A percentile compares a stretch with the other conserved stretches of the same genome.
Conservation (phyloP, 2,113 vertebrate genomes). For the Coptodon rendalli region DNA sequence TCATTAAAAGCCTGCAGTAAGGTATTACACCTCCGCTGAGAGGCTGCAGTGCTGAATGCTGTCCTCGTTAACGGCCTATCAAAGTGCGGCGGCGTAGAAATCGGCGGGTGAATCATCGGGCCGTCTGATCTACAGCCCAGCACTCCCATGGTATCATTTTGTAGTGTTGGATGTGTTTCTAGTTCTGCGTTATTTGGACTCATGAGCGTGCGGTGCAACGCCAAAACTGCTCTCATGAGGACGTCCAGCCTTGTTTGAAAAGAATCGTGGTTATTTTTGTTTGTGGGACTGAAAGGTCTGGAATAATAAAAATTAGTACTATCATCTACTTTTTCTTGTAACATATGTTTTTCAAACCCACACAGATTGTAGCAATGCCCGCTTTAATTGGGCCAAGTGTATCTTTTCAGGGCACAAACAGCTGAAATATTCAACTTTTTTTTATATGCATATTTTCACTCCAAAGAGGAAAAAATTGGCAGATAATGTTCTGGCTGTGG, state of each 20-base stretch:
- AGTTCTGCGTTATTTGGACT: background rate
- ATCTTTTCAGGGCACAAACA: background rate
- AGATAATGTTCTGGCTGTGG: background rate
- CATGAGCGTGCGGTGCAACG: background rate
- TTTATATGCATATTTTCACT: background rate
- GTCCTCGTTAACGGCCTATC: conserved; percentile 36
- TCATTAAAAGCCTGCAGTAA: conserved; percentile 39
- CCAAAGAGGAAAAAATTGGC: background rate
- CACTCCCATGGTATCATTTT: conserved; percentile 14
- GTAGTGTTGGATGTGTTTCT: background rate
- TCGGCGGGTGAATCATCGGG: conserved; percentile 5
- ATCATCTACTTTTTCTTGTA: background rate
- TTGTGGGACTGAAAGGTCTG: background rate
- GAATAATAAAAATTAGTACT: background rate
- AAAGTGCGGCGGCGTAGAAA: background rate
- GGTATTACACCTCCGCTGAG: conserved; percentile 32
- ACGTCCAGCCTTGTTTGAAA: background rate
- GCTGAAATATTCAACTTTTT: background rate
- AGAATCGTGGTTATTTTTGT: background rate
- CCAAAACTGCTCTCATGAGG: background rate
- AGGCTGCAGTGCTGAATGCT: background rate
- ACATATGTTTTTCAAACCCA: background rate
- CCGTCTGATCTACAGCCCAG: conserved; percentile 8
- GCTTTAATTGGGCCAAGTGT: background rate
- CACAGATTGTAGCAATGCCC: background rate